These are phyloP conservation scores for Pristionchus maxplancki DNA, from an alignment of 2,888 invertebrate genomes.

Conservation along the genomic window DNA sequence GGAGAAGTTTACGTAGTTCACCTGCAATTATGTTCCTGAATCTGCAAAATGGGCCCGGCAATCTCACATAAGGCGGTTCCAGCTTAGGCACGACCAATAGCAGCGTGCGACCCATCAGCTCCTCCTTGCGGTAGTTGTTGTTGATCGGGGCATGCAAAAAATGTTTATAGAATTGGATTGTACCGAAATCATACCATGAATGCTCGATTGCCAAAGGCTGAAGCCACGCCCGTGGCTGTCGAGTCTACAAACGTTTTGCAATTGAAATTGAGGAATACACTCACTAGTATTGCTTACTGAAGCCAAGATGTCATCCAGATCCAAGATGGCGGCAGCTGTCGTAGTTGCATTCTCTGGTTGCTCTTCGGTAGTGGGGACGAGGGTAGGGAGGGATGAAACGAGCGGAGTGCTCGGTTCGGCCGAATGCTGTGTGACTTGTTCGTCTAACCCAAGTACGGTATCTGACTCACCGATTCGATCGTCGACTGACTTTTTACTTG, in stretches of 20 bases:
- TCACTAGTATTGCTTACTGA: conserved; percentile 5
- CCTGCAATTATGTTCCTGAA: no score
- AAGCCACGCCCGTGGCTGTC: not conserved
- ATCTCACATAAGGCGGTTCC: conserved; percentile 69
- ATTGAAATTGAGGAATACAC: no score
- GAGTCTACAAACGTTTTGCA: not conserved
- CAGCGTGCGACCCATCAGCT: conserved; percentile 55
- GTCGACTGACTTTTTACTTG: not conserved
- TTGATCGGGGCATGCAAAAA: not conserved
- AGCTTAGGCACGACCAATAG: conserved; percentile 65
- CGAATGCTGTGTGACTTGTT: no score
- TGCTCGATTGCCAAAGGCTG: conserved; percentile 11
- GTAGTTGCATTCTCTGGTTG: not conserved
- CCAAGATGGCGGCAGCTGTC: not conserved
- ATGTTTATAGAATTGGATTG: no score
- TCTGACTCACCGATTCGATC: not conserved
- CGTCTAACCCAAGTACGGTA: not conserved
- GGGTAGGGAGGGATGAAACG: not conserved
- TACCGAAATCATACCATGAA: conserved; percentile 27
- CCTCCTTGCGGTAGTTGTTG: conserved; percentile 43
- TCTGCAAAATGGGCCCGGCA: not conserved
- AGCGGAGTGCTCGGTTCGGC: no score
- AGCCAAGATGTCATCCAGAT: conserved; percentile 20
- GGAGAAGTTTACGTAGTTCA: conserved; percentile 74
- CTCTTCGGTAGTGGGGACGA: not conserved